Base-by-base conservation (phyloP, 2,797 vertebrate genomes). In the Glossophaga mutica region DNA sequence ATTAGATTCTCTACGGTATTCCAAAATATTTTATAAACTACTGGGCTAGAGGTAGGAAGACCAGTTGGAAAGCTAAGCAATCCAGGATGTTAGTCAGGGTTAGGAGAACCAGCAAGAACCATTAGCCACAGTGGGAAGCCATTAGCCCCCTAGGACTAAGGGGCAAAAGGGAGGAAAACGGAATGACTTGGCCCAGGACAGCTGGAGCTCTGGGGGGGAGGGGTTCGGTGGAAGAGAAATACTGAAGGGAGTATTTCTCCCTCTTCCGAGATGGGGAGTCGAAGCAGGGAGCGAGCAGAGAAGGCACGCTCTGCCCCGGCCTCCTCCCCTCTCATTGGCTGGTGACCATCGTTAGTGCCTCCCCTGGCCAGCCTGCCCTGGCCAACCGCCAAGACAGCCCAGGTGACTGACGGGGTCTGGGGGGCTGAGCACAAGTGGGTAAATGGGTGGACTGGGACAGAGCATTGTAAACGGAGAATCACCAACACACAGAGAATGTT, bases 1-100 rank as follows among this genome's bases (percentile, higher is more conserved):
- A 93, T 93, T 37, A 62, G 46, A 44, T 84, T 82, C n/a, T 90
- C 77, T 86, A 10, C 42, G 34, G 59, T 19, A 77, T 90, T 83
- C 44, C 55, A 85, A 79, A 95, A 14, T 83, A 87, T 15, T 8
- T 87, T 50, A 57, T 70, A 21, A 65, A 81, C 42, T 62, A 26
- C 8, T 65, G 71, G 62, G 12, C 26, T 77, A 37, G 62, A 88
- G 24, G 29, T 76, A 90, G 48, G 37, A 76, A 93, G 57, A 32
- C 6, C 29, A 68, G 11, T 81, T 81, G 83, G 21, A n/a, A 95
- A 91, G 50, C 21, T 26, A 57, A 57, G 50, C 32, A 55, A 68
- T 39, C 70, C n/a, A 68, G 0, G 5, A 1, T 26, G 18, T 78
- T 48, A 15, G 12, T 71, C 52, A 82, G 62, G 48, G 34, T 29